Evolutionary conservation across 1,140 invertebrate species (phyloP).

Genomic region (Trachymyrmex cornetzi): DNA sequence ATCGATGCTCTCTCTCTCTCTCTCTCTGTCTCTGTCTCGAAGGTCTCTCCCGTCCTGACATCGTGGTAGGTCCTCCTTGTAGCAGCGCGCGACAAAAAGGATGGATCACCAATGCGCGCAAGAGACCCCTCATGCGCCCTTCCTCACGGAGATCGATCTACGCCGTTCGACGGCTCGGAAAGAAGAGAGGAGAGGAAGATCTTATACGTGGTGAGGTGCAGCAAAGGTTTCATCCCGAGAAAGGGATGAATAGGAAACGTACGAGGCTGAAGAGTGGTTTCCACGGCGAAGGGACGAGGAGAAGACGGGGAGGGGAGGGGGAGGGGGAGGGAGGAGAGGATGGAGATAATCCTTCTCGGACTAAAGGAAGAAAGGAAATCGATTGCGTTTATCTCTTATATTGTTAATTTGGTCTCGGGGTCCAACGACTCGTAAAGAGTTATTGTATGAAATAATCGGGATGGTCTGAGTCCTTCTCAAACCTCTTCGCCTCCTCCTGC

Average conservation of each 20-base stretch:
- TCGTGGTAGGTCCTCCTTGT: slow-evolving; percentile 6
- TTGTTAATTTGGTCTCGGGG: slow-evolving; percentile 81
- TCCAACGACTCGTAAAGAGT: slow-evolving; percentile 85
- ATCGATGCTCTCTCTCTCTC: slow-evolving; percentile 48
- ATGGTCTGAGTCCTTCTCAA: slow-evolving; percentile 99
- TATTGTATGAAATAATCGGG: slow-evolving; percentile 98
- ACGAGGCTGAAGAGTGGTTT: slow-evolving; percentile 27
- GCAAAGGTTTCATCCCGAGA: slow-evolving; percentile 44
- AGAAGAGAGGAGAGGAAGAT: slow-evolving; percentile 41
- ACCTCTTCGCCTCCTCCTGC: slow-evolving; percentile 99
- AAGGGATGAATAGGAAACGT: slow-evolving; percentile 21
- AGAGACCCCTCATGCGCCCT: slow-evolving; percentile 14
- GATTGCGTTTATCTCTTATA: slow-evolving; percentile 70
- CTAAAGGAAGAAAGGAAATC: slow-evolving; percentile 56
- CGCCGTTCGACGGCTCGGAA: slow-evolving; percentile 25
- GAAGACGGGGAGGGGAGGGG: not conserved
- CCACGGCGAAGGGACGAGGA: slow-evolving; percentile 21
- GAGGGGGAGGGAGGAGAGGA: not conserved
- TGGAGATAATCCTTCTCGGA: slow-evolving; percentile 40
- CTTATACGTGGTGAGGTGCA: slow-evolving; percentile 60
- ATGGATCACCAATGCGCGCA: slow-evolving; percentile 14
- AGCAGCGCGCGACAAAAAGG: slow-evolving; percentile 27
- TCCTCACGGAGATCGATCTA: slow-evolving; percentile 40
- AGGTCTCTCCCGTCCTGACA: slow-evolving; percentile 34
- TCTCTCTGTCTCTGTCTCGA: slow-evolving; percentile 35